Base-by-base conservation (phyloP, 2,113 vertebrate genomes). In the Galbula dea region DNA sequence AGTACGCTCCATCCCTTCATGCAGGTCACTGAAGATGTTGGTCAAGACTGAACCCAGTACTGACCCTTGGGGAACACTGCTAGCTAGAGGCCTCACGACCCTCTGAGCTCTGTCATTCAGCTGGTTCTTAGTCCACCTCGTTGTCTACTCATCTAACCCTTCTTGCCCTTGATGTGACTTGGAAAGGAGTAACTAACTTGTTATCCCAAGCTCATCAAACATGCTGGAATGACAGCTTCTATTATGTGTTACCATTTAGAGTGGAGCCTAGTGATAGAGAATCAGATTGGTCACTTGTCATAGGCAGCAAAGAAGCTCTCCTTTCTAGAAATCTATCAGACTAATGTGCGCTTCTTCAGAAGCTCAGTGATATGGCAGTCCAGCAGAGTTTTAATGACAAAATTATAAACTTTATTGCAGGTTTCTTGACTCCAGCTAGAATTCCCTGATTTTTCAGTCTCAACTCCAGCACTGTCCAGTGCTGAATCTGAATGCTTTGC, bases 401-500 rank as follows among this genome's bases (percentile, higher is more conserved):
- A 65, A 68, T 68, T 0, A 27, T 75, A 34, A 68, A 49, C 37
- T 68, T 78, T 11, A 19, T 84, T 49, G 22, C 39, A 45, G 7
- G 23, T 92, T 86, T 91, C 39, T 86, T 59, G 34, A 15, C n/a
- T 83, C 36, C 15, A 24, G 18, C 14, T 18, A 9, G 23, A 86
- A 45, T 37, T 24, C 29, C 15, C 4, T 29, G 1, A 6, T 72
- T 75, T n/a, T 62, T 82, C 29, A 14, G 0, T 62, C 41, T 76
- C 11, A 21, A 37, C 16, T 7, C 32, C 88, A 93, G 86, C 89
- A 68, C 89, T 96, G 95, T 93, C 91, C 91, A 89, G 89, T 86
- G 84, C 87, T 95, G 93, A 95, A 93, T 51, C 36, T 54, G 29
- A 9, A 23, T 6, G 3, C 3, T 1, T 34, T 57, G 23, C 14